A percentile compares a stretch with the other conserved stretches of the same genome.
These are phyloP conservation scores for Botrylloides violaceus DNA, from an alignment of 23 tunicate genomes.

Conservation along the genomic window DNA sequence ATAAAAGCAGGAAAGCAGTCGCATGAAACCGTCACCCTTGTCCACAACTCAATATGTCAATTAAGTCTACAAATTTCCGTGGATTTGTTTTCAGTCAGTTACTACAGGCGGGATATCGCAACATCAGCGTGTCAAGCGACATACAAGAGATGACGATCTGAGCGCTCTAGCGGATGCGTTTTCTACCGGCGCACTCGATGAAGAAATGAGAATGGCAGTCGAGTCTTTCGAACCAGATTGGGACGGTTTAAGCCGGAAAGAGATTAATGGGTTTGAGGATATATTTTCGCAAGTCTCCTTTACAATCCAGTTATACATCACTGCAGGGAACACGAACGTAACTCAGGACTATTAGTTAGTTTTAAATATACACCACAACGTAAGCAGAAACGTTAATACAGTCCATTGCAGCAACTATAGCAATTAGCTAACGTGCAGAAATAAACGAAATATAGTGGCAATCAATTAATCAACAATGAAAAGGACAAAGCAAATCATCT, in stretches of 20 bases:
- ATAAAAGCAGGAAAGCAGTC: no score
- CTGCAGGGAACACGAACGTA: no score
- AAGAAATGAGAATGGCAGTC: neutral
- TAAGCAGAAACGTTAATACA: no score
- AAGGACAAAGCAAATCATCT: no score
- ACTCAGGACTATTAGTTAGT: no score
- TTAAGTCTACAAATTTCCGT: neutral
- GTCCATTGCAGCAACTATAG: no score
- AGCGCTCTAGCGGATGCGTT: conserved; percentile 25
- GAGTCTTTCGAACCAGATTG: conserved; percentile 16
- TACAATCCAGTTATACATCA: no score
- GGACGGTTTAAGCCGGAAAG: conserved; percentile 16
- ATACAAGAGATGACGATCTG: conserved; percentile 45
- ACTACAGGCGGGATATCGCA: neutral
- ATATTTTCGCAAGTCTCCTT: neutral
- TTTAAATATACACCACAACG: no score
- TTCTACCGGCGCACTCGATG: neutral
- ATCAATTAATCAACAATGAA: no score
- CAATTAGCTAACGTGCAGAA: no score
- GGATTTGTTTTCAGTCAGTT: conserved; percentile 2
- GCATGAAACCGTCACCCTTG: no score
- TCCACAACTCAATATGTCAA: neutral
- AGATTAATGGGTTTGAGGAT: conserved; percentile 3
- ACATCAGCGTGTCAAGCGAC: conserved; percentile 14
- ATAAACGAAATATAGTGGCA: no score